Percentiles rank a stretch among this genome's conserved stretches.
Conservation (phyloP, 1,140 invertebrate species). For the Solenopsis fugax region DNA sequence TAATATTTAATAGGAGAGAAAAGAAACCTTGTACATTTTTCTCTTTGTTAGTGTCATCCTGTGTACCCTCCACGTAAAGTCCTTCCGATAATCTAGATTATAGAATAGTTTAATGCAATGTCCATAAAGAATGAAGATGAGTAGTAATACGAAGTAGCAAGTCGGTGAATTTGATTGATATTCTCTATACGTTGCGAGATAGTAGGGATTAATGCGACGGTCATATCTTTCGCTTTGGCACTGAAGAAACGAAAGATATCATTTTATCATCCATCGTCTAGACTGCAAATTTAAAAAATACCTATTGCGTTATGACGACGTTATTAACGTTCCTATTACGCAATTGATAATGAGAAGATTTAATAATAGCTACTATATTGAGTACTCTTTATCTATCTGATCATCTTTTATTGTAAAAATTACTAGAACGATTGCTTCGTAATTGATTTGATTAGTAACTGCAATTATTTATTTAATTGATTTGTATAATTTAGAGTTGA, state of each 20-base stretch:
- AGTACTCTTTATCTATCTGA: not conserved
- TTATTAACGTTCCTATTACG: slow-evolving; percentile 28
- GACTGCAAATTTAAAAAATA: slow-evolving; percentile 13
- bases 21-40: slow-evolving; percentile 67
- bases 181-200: not conserved
- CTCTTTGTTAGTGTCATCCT: slow-evolving; percentile 61
- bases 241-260: slow-evolving; percentile 10
- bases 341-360: slow-evolving; percentile 36
- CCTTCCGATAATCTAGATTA: slow-evolving; percentile 48
- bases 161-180: not conserved
- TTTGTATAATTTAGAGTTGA: not conserved
- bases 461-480: slow-evolving; percentile 27
- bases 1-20: slow-evolving; percentile 81
- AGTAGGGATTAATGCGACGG: not conserved
- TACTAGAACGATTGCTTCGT: not conserved
- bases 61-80: slow-evolving; percentile 71
- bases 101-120: slow-evolving; percentile 66
- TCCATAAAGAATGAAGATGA: not conserved
- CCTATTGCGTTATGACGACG: slow-evolving; percentile 12
- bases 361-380: not conserved
- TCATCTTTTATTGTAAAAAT: slow-evolving; percentile 15
- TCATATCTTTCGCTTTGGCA: not conserved
- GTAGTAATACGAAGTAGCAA: not conserved
- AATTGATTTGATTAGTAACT: not conserved
- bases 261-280: slow-evolving; percentile 22